These are phyloP conservation scores for Macrosteles quadrilineatus DNA, from an alignment of 1,140 invertebrate genomes.

Conservation along the genomic window DNA sequence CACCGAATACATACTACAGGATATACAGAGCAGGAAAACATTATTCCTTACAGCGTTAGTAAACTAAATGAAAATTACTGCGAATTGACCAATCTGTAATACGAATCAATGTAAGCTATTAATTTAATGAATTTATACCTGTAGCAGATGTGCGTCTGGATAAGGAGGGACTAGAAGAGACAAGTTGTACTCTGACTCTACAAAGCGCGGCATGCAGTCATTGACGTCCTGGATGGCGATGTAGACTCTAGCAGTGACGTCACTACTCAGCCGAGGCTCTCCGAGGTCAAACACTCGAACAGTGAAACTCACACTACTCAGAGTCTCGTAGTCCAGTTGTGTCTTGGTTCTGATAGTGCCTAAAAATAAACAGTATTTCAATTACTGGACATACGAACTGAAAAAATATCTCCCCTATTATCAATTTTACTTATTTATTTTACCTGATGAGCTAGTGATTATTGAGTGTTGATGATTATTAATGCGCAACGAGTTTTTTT, in stretches of 20 bases:
- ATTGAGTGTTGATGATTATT: too few species aligned
- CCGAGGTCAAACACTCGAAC: slow-evolving; percentile 87
- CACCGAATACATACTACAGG: too few species aligned
- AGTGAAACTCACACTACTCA: slow-evolving; percentile 69
- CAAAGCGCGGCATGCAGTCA: slow-evolving; percentile 80
- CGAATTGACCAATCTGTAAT: too few species aligned
- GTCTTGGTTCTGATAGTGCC: slow-evolving; percentile 78
- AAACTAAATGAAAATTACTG: too few species aligned
- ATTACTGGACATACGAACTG: not conserved
- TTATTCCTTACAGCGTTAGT: too few species aligned
- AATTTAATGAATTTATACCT: slow-evolving; percentile 44
- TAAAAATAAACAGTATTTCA: slow-evolving; percentile 26
- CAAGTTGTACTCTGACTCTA: slow-evolving; percentile 67
- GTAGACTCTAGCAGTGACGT: slow-evolving; percentile 67
- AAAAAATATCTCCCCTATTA: not conserved
- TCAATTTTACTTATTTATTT: not conserved
- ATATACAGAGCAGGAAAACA: too few species aligned
- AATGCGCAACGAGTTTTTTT: too few species aligned
- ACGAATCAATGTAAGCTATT: too few species aligned
- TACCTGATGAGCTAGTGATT: too few species aligned
- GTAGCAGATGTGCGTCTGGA: slow-evolving; percentile 66
- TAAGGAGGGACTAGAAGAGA: slow-evolving; percentile 80
- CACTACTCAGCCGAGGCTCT: slow-evolving; percentile 74
- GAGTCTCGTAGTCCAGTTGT: slow-evolving; percentile 79
- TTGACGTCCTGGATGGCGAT: slow-evolving; percentile 82